A percentile compares a stretch with the other conserved stretches of the same genome.
These are phyloP conservation scores for Harpegnathos saltator DNA, from an alignment of 1,140 invertebrate genomes.

Conservation along the genomic window DNA sequence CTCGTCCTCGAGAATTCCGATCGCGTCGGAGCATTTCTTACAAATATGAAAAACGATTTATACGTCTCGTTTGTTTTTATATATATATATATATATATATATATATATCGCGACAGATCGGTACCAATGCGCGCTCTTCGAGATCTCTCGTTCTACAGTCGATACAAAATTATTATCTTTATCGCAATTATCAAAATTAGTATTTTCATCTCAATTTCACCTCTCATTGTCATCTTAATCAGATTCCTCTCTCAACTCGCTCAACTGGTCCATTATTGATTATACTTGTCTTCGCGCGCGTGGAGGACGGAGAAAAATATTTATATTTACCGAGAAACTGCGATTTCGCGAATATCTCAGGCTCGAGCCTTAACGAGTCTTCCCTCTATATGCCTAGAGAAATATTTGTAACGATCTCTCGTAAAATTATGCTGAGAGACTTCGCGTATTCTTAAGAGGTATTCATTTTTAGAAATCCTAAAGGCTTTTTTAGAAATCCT, in stretches of 20 bases:
- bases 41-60: conserved; percentile 37
- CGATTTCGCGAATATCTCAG: conserved; percentile 15
- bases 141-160: conserved; percentile 4
- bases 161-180: conserved; percentile 37
- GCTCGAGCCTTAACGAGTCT: conserved; percentile 26
- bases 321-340: conserved; percentile 25
- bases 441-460: conserved; percentile 6
- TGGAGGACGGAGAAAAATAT: conserved; percentile 49
- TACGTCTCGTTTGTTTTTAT: not conserved
- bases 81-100: conserved; percentile 6
- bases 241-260: conserved; percentile 5
- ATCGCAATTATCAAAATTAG: too few species aligned
- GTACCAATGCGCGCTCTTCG: conserved; percentile 7
- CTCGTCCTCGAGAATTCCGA: conserved; percentile 18
- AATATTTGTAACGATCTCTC: conserved; percentile 29
- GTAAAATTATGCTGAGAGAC: conserved; percentile 10
- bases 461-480: conserved; percentile 38
- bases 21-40: conserved; percentile 23
- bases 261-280: conserved; percentile 30
- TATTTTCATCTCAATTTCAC: not conserved
- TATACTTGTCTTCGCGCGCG: conserved; percentile 23
- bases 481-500: conserved; percentile 41
- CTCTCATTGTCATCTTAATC: not conserved
- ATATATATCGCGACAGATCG: conserved; percentile 19
- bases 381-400: conserved; percentile 36